phyloP scores from a whole-genome alignment of 2,113 vertebrate genomes.

The Sula dactylatra region DNA sequence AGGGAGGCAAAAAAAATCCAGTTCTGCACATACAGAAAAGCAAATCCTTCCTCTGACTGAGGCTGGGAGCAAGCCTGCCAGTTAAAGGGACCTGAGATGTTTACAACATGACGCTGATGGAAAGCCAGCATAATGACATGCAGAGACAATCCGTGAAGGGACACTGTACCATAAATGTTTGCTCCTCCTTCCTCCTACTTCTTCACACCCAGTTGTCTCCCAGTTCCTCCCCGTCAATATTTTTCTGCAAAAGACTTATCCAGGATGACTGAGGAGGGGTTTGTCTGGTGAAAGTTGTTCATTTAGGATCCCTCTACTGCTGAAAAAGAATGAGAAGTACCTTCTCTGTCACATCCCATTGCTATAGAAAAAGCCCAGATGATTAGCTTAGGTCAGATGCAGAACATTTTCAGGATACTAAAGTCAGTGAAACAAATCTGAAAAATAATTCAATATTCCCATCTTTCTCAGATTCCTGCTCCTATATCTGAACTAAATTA shows the following conservation, averaged over 20 bases:
- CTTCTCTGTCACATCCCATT: background rate
- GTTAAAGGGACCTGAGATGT: background rate
- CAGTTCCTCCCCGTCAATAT: background rate
- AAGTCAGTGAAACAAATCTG: background rate
- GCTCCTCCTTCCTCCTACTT: background rate
- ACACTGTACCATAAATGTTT: background rate
- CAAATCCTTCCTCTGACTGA: background rate
- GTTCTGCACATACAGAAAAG: background rate
- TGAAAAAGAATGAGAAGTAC: background rate
- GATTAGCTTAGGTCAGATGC: background rate
- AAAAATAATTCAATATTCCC: background rate
- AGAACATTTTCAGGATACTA: background rate
- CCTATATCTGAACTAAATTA: background rate
- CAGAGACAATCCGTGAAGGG: background rate
- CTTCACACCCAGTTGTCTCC: background rate
- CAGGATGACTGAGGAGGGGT: background rate
- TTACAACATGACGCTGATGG: background rate
- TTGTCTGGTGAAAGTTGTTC: background rate
- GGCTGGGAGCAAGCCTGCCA: background rate
- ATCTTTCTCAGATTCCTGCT: background rate
- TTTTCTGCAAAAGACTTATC: background rate
- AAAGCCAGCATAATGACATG: background rate
- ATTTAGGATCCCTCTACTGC: background rate
- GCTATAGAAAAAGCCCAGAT: background rate
- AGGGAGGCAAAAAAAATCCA: background rate